Conservation (phyloP, 2,113 vertebrate species). For the Ictalurus punctatus region DNA sequence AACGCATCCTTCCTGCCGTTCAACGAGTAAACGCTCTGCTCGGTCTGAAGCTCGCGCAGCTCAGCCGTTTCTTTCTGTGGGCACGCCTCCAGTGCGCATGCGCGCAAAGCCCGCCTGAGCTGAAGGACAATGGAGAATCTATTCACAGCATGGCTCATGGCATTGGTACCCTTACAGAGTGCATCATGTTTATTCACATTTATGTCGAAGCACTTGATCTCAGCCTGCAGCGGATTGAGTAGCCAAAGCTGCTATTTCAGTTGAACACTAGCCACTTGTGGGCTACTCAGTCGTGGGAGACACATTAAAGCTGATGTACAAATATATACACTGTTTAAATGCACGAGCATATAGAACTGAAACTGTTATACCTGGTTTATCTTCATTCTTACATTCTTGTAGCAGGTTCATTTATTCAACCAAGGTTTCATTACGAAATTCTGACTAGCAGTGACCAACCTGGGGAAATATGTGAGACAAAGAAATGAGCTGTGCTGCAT, state of each 20-base stretch:
- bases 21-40: background rate
- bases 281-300: background rate
- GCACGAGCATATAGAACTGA: background rate
- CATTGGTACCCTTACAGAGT: background rate
- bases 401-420: background rate
- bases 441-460: background rate
- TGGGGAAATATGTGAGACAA: background rate
- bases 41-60: background rate
- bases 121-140: constrained; percentile 6
- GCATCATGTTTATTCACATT: background rate
- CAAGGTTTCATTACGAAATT: background rate
- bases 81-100: constrained; percentile 12
- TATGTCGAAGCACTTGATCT: background rate
- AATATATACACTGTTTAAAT: background rate
- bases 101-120: constrained; percentile 16
- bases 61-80: constrained; percentile 15
- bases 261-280: background rate
- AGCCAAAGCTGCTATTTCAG: background rate
- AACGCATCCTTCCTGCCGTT: constrained; percentile 50
- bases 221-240: background rate
- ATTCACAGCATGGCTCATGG: constrained; percentile 9
- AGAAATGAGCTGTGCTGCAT: background rate
- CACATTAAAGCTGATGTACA: background rate
- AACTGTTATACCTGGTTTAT: background rate
- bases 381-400: background rate